A percentile compares a stretch with the other conserved stretches of the same genome.
These are phyloP conservation scores for Megaustenia siamemsis DNA, from an alignment of 2,888 invertebrate species.

Conservation along the genomic window DNA sequence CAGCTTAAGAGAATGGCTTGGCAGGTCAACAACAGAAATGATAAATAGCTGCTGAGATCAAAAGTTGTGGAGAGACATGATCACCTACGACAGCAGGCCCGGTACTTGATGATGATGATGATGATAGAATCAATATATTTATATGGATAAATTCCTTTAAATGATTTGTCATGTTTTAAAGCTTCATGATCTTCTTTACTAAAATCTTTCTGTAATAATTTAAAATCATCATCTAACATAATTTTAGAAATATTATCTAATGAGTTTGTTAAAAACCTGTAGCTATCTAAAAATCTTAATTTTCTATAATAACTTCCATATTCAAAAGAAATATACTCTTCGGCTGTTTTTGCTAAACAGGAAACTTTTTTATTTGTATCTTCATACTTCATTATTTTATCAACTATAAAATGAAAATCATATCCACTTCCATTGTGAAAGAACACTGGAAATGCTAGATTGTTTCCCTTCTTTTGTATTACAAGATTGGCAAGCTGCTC, in stretches of 20 bases:
- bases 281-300: conserved; percentile 47
- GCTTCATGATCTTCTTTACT: background rate
- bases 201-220: conserved; percentile 64
- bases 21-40: too few species aligned
- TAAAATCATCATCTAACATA: conserved; percentile 66
- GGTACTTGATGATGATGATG: too few species aligned
- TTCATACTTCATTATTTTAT: conserved; percentile 51
- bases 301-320: conserved; percentile 53
- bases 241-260: conserved; percentile 50
- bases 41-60: too few species aligned
- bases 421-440: conserved; percentile 56
- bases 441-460: conserved; percentile 52
- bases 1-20: too few species aligned
- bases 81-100: too few species aligned
- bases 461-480: conserved; percentile 57
- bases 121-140: conserved; percentile 34
- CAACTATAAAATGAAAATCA: conserved; percentile 57
- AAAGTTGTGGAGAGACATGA: too few species aligned
- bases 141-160: conserved; percentile 35
- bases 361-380: conserved; percentile 46
- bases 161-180: background rate
- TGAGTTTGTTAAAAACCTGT: conserved; percentile 43
- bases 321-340: conserved; percentile 53
- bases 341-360: conserved; percentile 38
- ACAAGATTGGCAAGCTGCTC: conserved; percentile 54